Conservation (phyloP, 1,140 invertebrate genomes). For the Lepidurus apus region DNA sequence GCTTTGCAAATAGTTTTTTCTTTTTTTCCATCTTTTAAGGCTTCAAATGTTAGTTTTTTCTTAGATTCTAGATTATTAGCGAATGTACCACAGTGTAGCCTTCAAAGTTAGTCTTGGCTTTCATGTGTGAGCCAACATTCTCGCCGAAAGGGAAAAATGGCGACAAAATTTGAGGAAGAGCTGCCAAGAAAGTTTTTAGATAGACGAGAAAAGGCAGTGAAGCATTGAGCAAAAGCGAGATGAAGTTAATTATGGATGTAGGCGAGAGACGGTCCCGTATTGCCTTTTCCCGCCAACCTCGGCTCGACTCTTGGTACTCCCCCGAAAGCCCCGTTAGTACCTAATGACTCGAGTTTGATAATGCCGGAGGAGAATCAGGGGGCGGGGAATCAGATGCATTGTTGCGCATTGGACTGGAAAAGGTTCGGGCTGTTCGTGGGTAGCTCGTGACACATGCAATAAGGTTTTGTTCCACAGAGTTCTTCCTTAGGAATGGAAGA, state of each 20-base stretch:
- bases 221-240: neutral
- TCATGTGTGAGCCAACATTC: no score
- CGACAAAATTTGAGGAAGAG: no score
- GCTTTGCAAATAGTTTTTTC: no score
- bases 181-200: no score
- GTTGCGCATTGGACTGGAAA: neutral
- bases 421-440: neutral
- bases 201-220: neutral
- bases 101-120: no score
- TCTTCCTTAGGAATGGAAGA: neutral
- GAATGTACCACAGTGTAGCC: no score
- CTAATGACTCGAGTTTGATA: neutral
- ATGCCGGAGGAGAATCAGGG: no score
- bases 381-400: neutral
- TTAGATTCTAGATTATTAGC: no score
- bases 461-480: neutral
- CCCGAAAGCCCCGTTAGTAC: neutral
- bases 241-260: constrained; percentile 4
- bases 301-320: no score
- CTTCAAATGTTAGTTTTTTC: no score
- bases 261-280: neutral
- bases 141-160: no score
- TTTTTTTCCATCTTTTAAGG: no score
- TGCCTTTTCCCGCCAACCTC: neutral
- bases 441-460: neutral